Conservation (phyloP, 2,113 vertebrate genomes). For the Ciconia maguari region DNA sequence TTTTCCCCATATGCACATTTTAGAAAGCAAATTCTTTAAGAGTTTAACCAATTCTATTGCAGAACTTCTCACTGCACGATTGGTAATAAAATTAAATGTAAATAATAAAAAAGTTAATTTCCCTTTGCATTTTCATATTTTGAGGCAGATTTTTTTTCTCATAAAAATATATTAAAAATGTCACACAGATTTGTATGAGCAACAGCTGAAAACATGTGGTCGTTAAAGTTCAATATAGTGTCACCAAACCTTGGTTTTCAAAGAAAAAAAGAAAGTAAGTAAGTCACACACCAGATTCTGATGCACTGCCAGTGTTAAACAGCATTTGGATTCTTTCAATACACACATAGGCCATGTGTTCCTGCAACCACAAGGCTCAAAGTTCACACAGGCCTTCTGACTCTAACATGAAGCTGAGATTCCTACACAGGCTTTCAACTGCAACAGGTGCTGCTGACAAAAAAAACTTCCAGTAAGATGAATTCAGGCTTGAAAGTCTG, state of each 20-base stretch:
- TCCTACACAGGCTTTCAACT: neutral
- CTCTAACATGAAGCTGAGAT: neutral
- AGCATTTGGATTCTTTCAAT: too few relatives aligned
- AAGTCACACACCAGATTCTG: too few relatives aligned
- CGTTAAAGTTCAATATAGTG: neutral
- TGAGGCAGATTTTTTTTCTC: neutral
- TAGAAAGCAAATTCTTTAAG: neutral
- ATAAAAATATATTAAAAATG: neutral
- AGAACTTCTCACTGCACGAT: neutral
- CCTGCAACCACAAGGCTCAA: neutral
- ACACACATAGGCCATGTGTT: fast-evolving
- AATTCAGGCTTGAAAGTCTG: neutral
- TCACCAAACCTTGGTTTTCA: neutral
- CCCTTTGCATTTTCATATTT: neutral
- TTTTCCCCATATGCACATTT: neutral
- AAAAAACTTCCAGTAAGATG: neutral
- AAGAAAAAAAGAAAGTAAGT: too few relatives aligned
- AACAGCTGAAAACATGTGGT: fast-evolving
- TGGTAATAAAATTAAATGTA: neutral
- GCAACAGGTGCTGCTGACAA: neutral
- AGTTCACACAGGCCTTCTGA: neutral
- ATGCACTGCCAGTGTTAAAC: too few relatives aligned
- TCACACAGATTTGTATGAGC: neutral
- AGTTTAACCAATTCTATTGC: neutral
- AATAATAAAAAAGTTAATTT: neutral